Evolutionary conservation across 2,797 vertebrate species (phyloP), one percentile per base, ranked within the genome.

Genomic region (Chelon auratus): DNA sequence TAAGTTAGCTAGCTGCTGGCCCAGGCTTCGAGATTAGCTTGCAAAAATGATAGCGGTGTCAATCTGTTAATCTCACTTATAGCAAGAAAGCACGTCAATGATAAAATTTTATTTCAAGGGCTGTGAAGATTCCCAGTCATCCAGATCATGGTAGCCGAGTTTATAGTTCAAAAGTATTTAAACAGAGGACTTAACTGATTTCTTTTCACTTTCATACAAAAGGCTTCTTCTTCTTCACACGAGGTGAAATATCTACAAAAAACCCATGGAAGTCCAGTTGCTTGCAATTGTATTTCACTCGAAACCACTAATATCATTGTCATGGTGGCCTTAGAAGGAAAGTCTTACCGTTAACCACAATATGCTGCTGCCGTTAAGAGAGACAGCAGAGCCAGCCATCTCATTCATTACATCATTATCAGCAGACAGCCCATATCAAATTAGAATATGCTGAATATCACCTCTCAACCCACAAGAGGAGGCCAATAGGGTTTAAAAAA

Each of bases 361-460:
- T 6, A 33, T 42, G 7, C 39, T 48, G 58, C 72, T 26, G 68
- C 68, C 66, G 51, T 40, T 37, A 48, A 30, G 52, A 75, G 47
- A 75, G 74, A 72, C 14, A 37, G 75, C 11, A 1, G 50, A 79
- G 67, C 11, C 69, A 69, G 72, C 55, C 47, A 63, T 67, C 69
- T 78, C 77, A 85, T 82, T 87, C 65, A 86, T 82, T 72, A 79
- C 60, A 14, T 74, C 74, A 81, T 85, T 75, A 77, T 63, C 22
- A 26, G 47, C 3, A 83, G 71, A 75, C 77, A 77, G 74, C 69
- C 63, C 0, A 56, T 76, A 75, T 83, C 51, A 83, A 63, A 87
- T 81, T 85, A 72, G 53, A 86, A 84, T 86, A 77, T 82, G 76
- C 72, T 69, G 68, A 75, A 71, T 67, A 56, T 76, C 78, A 82